Conservation (phyloP, 2,888 invertebrate genomes). For the Phengaris arion region DNA sequence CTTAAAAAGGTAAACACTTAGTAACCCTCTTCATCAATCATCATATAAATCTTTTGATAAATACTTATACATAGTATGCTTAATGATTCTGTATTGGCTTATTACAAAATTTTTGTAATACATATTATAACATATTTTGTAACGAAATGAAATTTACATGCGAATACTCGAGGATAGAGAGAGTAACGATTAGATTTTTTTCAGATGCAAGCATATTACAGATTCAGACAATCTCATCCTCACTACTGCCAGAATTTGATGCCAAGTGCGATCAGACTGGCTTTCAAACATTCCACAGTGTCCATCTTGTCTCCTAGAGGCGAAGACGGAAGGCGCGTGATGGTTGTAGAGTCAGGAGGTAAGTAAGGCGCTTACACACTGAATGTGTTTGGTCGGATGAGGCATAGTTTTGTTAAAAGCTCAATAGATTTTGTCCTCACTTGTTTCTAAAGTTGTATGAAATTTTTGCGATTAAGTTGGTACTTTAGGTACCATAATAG, state of each 20-base stretch:
- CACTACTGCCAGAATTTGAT: constrained; percentile 81
- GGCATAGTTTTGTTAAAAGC: not conserved
- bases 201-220: constrained; percentile 86
- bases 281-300: constrained; percentile 83
- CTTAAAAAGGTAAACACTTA: constrained; percentile 81
- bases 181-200: constrained; percentile 37
- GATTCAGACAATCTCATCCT: constrained; percentile 82
- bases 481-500: no score
- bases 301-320: constrained; percentile 85
- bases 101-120: no score
- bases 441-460: no score
- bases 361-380: constrained; percentile 44
- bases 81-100: no score
- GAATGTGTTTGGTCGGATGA: not conserved
- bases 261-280: constrained; percentile 81
- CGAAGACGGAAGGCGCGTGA: constrained; percentile 82
- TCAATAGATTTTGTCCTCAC: no score
- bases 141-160: no score
- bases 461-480: no score
- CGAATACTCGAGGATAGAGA: no score
- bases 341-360: constrained; percentile 86
- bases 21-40: not conserved
- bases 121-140: no score
- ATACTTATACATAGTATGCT: no score
- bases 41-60: no score